phyloP scores from a whole-genome alignment of 2,797 vertebrate species.

The Sebastes cheni region DNA sequence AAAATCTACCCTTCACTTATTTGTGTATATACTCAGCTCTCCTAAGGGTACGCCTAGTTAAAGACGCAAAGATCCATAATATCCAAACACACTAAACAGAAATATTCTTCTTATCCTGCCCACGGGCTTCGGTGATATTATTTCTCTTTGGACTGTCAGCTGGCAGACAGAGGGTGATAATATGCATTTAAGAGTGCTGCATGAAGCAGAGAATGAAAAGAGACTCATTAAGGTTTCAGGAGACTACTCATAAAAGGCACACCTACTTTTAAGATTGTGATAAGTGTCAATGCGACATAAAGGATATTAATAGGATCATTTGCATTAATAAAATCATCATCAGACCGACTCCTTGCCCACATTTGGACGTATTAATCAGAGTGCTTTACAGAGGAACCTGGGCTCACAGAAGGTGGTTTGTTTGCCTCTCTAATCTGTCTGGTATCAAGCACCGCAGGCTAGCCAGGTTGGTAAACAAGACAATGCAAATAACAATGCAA shows the following conservation, averaged over 20 bases:
- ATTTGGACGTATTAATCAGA: conserved; percentile 14
- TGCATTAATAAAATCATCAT: conserved; percentile 6
- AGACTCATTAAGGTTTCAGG: conserved; percentile 33
- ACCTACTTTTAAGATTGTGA: conserved; percentile 1
- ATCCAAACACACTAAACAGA: conserved; percentile 22
- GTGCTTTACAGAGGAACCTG: neutral
- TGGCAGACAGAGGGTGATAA: conserved; percentile 40
- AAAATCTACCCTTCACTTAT: neutral
- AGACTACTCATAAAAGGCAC: conserved; percentile 4
- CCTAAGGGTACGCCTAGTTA: neutral
- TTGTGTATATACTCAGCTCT: conserved; percentile 11
- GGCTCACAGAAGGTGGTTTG: neutral
- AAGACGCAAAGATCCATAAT: conserved; percentile 36
- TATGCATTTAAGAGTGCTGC: conserved; percentile 37
- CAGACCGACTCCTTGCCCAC: neutral
- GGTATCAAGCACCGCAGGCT: neutral
- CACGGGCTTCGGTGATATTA: conserved; percentile 24
- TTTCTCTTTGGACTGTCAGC: conserved; percentile 35
- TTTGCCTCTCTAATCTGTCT: conserved; percentile 3
- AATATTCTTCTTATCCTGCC: conserved; percentile 22
- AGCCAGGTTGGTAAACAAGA: conserved; percentile 1
- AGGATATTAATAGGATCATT: neutral
- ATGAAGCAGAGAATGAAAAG: conserved; percentile 29
- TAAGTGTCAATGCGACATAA: neutral
- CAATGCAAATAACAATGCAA: neutral